A percentile compares a stretch with the other conserved stretches of the same genome.
phyloP scores from a whole-genome alignment of 2,113 vertebrate species.

The Sciurus niger region DNA sequence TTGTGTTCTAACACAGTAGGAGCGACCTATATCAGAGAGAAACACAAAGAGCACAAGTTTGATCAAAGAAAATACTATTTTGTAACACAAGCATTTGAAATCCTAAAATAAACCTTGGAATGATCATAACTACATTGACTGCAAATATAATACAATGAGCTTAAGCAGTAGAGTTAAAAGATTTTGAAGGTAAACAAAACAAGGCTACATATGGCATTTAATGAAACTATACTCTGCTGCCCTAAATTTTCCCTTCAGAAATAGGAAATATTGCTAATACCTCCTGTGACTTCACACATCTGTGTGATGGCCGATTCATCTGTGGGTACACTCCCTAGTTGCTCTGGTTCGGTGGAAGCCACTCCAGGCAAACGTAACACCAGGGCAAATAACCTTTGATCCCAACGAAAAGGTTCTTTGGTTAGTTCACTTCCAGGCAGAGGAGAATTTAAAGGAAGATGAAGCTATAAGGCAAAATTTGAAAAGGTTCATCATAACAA shows the following conservation, averaged over 20 bases:
- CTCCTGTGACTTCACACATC: constrained; percentile 99
- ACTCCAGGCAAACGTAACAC: constrained; percentile 97
- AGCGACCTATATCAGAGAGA: constrained; percentile 87
- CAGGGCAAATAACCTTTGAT: constrained; percentile 98
- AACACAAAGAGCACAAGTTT: constrained; percentile 41
- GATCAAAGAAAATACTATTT: constrained; percentile 44
- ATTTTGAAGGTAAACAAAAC: constrained; percentile 52
- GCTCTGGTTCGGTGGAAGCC: constrained; percentile 94
- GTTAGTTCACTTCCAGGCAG: constrained; percentile 98
- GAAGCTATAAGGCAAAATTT: constrained; percentile 89
- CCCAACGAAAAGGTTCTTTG: constrained; percentile 99
- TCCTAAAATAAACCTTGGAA: constrained; percentile 38
- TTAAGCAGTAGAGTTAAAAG: constrained; percentile 1
- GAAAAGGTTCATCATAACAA: constrained; percentile 64
- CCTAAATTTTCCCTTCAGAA: constrained; percentile 39
- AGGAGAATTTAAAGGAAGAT: constrained; percentile 96
- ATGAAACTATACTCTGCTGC: neutral
- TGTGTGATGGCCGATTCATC: constrained; percentile 98
- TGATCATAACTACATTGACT: constrained; percentile 35
- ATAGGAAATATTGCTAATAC: constrained; percentile 83
- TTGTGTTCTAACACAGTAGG: constrained; percentile 92
- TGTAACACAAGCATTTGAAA: constrained; percentile 56
- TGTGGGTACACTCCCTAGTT: constrained; percentile 96
- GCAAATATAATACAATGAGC: neutral
- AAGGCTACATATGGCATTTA: constrained; percentile 1